Base-by-base conservation (phyloP, 2,797 vertebrate species). In the Heliangelus exortis region DNA sequence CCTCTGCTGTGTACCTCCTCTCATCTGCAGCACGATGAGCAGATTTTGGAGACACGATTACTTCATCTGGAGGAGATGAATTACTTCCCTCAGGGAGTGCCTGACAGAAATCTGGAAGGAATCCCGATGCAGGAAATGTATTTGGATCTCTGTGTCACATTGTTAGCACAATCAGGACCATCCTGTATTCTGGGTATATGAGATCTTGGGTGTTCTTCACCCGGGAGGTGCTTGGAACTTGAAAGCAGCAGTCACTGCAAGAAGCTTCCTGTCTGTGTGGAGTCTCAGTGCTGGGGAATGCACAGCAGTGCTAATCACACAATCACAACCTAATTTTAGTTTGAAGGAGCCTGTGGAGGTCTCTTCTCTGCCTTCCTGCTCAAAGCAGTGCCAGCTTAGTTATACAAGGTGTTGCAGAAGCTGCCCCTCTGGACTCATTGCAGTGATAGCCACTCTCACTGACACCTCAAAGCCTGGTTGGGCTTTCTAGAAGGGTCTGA, bases 171-270 rank as follows among this genome's bases (percentile, higher is more conserved):
- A 92, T 91, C 96, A 94, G 84, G 91, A 92, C 89, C 61, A 11
- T 96, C 88, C 80, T 68, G 33, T 90, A n/a, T 88, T 90, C 83
- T n/a, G 73, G 41, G 69, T 57, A 93, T 91, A 86, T 17, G 73
- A 88, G 83, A 86, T 90, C 96, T 79, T 93, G 89, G 87, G 89
- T 95, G 95, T 96, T 96, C 95, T 89, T 87, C 0, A 0, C 92
- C 91, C 2, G 0, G 87, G 68, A 95, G 91, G 63, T 89, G 57
- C 81, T 71, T 82, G 84, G 48, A 73, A 84, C 91, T 63, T 90
- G 67, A 92, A 96, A 89, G 87, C 84, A 73, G 78, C 31, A 69
- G 59, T 90, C 4, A 12, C 67, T 91, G 63, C 93, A 93, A 76
- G 91, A 92, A 91, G 72, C 78, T 2, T 0, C 96, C 90, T 11